phyloP scores from a whole-genome alignment of 2,888 invertebrate genomes.

The Creontiades dilutus region DNA sequence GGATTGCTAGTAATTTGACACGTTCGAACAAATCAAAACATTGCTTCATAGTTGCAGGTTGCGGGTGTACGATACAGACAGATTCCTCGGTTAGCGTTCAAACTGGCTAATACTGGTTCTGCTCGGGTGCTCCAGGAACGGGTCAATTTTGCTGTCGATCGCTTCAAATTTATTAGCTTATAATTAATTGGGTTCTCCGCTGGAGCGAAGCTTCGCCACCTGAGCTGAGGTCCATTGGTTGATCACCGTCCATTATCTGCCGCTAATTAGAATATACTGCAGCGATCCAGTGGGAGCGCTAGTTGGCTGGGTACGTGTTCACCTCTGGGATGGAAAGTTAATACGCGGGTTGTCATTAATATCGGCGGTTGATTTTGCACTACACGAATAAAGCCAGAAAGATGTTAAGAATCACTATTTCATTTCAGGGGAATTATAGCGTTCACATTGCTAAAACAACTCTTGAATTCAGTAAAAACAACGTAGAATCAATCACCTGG shows the following conservation, averaged over 20 bases:
- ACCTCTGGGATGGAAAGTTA: background rate
- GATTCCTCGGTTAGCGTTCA: too few species aligned
- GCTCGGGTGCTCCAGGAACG: background rate
- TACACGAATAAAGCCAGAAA: too few species aligned
- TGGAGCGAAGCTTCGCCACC: background rate
- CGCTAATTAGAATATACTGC: slow-evolving; percentile 8
- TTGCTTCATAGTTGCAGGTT: too few species aligned
- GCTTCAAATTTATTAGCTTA: slow-evolving; percentile 25
- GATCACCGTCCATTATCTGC: slow-evolving; percentile 24
- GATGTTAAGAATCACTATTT: too few species aligned
- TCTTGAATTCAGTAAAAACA: too few species aligned
- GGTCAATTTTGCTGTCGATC: background rate
- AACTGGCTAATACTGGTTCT: background rate
- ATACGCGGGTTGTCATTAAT: background rate
- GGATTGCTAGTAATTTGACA: too few species aligned
- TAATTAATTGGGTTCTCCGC: slow-evolving; percentile 12
- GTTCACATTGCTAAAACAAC: too few species aligned
- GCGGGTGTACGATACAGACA: too few species aligned
- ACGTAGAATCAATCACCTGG: too few species aligned
- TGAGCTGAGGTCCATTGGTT: background rate
- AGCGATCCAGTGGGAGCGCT: background rate
- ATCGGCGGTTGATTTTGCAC: too few species aligned
- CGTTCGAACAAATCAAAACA: too few species aligned
- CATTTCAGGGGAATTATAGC: too few species aligned
- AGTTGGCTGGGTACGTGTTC: background rate